A percentile compares a stretch with the other conserved stretches of the same genome.
phyloP scores from a whole-genome alignment of 2,113 vertebrate species.

The Xenopus laevis region DNA sequence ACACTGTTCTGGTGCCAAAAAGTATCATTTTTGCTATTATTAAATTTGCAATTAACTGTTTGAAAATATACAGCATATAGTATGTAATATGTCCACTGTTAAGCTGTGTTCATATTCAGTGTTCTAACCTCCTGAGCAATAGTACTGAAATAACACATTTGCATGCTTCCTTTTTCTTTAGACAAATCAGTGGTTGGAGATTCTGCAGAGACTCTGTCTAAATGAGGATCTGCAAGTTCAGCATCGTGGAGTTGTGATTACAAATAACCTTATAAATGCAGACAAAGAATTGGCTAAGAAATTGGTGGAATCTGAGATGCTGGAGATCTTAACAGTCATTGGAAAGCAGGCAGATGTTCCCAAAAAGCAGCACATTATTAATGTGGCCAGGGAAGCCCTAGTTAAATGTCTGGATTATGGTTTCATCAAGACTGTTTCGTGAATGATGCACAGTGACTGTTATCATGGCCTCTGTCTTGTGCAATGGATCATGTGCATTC shows the following conservation, averaged over 20 bases:
- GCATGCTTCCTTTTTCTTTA: slow-evolving; percentile 48
- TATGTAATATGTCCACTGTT: too few species aligned
- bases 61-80: too few species aligned
- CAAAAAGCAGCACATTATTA: slow-evolving; percentile 70
- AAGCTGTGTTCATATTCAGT: too few species aligned
- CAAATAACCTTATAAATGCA: slow-evolving; percentile 77
- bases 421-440: slow-evolving; percentile 83
- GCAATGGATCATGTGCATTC: not conserved
- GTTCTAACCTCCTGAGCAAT: too few species aligned
- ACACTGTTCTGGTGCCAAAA: too few species aligned
- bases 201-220: slow-evolving; percentile 87
- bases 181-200: slow-evolving; percentile 94
- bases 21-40: too few species aligned
- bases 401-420: slow-evolving; percentile 85
- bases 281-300: slow-evolving; percentile 84
- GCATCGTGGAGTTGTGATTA: slow-evolving; percentile 83
- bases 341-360: slow-evolving; percentile 79
- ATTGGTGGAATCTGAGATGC: slow-evolving; percentile 80
- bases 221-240: slow-evolving; percentile 75
- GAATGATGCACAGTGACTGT: slow-evolving; percentile 23
- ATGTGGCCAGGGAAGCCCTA: slow-evolving; percentile 78
- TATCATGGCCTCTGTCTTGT: not conserved
- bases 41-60: too few species aligned
- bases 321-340: slow-evolving; percentile 85
- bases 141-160: too few species aligned